Evolutionary conservation across 2,113 vertebrate species (phyloP).

Genomic region (Jaculus jaculus): DNA sequence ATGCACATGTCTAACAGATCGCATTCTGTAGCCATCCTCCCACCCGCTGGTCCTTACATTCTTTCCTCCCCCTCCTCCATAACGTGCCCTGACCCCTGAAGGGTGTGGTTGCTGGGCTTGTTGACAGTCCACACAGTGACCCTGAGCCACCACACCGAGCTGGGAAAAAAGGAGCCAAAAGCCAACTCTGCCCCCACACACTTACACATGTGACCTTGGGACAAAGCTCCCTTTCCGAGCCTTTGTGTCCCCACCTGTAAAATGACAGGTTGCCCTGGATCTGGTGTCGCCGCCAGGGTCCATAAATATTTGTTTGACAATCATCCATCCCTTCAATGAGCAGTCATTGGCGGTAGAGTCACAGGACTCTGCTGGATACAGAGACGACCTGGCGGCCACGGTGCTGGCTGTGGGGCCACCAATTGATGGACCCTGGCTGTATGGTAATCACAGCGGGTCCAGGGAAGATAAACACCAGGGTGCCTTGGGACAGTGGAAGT

Average conservation of each 20-base stretch:
- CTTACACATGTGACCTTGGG: neutral
- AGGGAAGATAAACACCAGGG: neutral
- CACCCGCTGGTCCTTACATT: too few relatives aligned
- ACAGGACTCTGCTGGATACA: neutral
- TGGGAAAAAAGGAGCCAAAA: neutral
- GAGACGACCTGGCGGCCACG: neutral
- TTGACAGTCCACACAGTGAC: neutral
- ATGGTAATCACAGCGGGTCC: neutral
- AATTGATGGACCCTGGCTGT: neutral
- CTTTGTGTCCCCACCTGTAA: neutral
- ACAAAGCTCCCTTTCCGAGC: neutral
- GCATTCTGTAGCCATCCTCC: too few relatives aligned
- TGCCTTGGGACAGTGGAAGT: neutral
- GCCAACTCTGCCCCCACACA: neutral
- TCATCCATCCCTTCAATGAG: neutral
- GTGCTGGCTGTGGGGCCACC: neutral
- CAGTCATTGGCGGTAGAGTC: neutral
- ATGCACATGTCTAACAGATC: too few relatives aligned
- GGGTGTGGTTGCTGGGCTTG: neutral
- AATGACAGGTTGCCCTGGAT: neutral
- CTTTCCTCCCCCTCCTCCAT: too few relatives aligned
- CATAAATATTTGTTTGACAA: neutral
- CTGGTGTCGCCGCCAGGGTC: neutral
- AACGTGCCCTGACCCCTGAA: too few relatives aligned
- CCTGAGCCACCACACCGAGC: neutral